These are phyloP conservation scores for Leptosomus discolor DNA, from an alignment of 2,113 vertebrate species.

Conservation along the genomic window DNA sequence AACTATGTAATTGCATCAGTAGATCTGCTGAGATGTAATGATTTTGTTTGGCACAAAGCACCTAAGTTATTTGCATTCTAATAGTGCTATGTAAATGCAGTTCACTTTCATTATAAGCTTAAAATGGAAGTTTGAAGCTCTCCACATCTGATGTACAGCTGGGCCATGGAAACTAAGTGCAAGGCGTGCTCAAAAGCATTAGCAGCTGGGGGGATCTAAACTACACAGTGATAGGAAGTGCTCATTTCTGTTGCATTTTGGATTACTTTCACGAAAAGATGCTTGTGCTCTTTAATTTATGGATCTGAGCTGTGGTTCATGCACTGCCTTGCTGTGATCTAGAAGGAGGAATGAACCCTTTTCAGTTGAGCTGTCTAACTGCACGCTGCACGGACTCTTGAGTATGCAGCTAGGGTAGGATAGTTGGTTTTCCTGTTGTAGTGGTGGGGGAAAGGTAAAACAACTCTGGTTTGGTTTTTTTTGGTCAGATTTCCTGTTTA, in stretches of 20 bases:
- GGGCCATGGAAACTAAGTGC: neutral
- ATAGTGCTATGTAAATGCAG: neutral
- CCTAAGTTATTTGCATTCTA: neutral
- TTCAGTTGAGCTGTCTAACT: neutral
- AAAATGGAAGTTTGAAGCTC: neutral
- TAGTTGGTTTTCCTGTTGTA: neutral
- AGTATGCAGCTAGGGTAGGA: neutral
- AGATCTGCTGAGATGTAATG: neutral
- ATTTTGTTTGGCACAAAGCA: neutral
- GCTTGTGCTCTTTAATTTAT: neutral
- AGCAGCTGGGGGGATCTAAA: neutral
- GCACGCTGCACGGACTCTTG: accelerated
- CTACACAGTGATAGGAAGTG: neutral
- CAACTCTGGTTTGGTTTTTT: neutral
- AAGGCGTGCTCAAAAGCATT: neutral
- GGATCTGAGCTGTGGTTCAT: neutral
- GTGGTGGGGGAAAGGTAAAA: neutral
- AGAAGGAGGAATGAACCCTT: neutral
- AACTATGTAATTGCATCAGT: accelerated
- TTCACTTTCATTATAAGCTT: neutral
- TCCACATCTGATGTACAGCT: neutral
- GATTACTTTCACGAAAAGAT: neutral
- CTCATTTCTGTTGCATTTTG: neutral
- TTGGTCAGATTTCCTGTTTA: neutral
- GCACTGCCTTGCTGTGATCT: neutral